Conservation (phyloP, 30 jellyfish, hydroid and myxozoan species). For the Cassiopea xamachana region DNA sequence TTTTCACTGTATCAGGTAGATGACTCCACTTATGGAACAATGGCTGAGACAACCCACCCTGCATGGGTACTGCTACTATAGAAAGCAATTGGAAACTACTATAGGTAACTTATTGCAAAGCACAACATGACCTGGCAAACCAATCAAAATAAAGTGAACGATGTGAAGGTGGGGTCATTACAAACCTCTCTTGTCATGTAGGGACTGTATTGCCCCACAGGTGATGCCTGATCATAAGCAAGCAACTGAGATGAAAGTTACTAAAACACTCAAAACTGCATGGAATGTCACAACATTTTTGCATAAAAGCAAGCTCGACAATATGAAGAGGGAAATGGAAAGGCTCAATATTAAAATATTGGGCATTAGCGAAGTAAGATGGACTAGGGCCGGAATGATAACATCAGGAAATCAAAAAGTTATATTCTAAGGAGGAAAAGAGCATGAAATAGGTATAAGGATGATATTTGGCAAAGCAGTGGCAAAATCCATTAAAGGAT, state of each 20-base stretch:
- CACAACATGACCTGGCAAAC: neutral
- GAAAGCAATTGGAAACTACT: neutral
- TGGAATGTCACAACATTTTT: slow-evolving; percentile 21
- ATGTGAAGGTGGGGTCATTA: slow-evolving; percentile 2
- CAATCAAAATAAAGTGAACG: neutral
- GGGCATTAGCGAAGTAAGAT: slow-evolving; percentile 13
- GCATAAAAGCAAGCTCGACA: slow-evolving; percentile 9
- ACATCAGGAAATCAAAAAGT: neutral
- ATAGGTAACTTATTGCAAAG: neutral
- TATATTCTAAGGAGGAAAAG: neutral
- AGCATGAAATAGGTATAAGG: neutral
- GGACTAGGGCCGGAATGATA: neutral
- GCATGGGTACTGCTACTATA: neutral
- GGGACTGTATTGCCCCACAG: slow-evolving; percentile 8
- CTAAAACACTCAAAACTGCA: neutral
- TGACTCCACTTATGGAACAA: no score
- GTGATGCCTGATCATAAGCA: slow-evolving; percentile 20
- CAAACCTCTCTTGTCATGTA: slow-evolving; percentile 3
- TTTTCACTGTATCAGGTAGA: no score
- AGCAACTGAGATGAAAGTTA: neutral
- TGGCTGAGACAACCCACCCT: no score
- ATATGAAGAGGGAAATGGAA: neutral
- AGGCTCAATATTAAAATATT: neutral
- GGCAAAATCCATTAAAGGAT: neutral
- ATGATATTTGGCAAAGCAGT: neutral